Conservation (phyloP, 2,113 vertebrate species). For the Paedocypris sp. region DNA sequence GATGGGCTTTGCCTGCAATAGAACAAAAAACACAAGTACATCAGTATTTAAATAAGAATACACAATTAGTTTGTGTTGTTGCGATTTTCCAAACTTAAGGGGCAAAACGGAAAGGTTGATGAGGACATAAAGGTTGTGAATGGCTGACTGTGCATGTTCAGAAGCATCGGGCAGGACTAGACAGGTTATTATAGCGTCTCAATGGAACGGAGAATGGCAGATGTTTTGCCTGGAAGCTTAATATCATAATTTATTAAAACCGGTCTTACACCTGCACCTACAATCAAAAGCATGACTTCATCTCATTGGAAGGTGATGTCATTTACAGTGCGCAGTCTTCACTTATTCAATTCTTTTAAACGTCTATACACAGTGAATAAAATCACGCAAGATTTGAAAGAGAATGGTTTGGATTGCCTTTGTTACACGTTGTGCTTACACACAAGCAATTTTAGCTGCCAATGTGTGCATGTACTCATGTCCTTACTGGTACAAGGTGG, state of each 20-base stretch:
- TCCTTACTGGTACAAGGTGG: too few relatives aligned
- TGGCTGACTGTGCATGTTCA: background rate
- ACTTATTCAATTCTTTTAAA: too few relatives aligned
- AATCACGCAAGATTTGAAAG: too few relatives aligned
- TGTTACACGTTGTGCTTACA: too few relatives aligned
- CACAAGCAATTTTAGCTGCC: too few relatives aligned
- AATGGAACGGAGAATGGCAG: constrained; percentile 1
- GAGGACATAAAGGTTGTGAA: too few relatives aligned
- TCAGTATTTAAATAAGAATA: too few relatives aligned
- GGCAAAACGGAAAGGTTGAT: too few relatives aligned
- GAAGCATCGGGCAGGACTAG: constrained; percentile 6
- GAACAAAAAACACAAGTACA: background rate
- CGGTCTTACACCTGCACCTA: constrained; percentile 15
- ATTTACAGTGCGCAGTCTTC: too few relatives aligned
- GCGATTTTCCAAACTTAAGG: background rate
- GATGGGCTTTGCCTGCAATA: constrained; percentile 68
- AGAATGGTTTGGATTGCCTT: too few relatives aligned
- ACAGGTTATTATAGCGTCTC: constrained; percentile 6
- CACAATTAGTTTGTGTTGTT: background rate
- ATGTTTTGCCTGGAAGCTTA: background rate
- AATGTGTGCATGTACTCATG: too few relatives aligned
- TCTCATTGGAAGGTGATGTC: background rate
- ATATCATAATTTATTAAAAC: background rate
- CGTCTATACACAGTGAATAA: too few relatives aligned
- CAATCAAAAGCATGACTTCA: background rate